phyloP scores from a whole-genome alignment of 2,888 invertebrate genomes.

The Brachyptera risi region DNA sequence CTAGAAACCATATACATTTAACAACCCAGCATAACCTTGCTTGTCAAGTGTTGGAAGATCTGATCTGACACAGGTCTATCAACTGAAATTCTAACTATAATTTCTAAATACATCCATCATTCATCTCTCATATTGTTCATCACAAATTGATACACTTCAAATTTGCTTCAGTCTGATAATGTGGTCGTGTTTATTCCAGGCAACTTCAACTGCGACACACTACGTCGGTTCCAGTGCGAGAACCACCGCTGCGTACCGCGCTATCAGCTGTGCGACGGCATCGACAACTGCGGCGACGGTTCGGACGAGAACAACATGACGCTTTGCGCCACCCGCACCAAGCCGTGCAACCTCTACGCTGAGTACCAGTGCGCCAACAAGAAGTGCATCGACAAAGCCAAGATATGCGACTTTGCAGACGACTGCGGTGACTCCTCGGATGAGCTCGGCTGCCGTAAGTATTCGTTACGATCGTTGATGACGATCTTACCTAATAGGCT shows the following conservation, averaged over 20 bases:
- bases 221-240: constrained; percentile 82
- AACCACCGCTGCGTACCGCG: constrained; percentile 83
- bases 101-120: no score
- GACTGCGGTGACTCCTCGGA: constrained; percentile 90
- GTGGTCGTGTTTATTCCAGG: constrained; percentile 49
- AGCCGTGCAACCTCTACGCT: constrained; percentile 69
- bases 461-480: background rate
- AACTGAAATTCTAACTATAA: no score
- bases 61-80: no score
- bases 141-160: no score
- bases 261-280: constrained; percentile 86
- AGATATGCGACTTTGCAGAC: constrained; percentile 83
- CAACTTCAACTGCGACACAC: constrained; percentile 80
- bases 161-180: no score
- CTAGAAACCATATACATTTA: no score
- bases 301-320: constrained; percentile 95
- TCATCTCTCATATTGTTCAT: no score
- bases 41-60: no score
- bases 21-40: no score
- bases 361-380: constrained; percentile 88
- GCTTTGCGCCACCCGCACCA: constrained; percentile 69
- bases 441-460: constrained; percentile 81
- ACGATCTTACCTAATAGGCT: no score
- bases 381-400: constrained; percentile 72
- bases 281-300: constrained; percentile 91